These are phyloP conservation scores for Neodiprion virginianus DNA, from an alignment of 1,140 invertebrate genomes.

Conservation along the genomic window DNA sequence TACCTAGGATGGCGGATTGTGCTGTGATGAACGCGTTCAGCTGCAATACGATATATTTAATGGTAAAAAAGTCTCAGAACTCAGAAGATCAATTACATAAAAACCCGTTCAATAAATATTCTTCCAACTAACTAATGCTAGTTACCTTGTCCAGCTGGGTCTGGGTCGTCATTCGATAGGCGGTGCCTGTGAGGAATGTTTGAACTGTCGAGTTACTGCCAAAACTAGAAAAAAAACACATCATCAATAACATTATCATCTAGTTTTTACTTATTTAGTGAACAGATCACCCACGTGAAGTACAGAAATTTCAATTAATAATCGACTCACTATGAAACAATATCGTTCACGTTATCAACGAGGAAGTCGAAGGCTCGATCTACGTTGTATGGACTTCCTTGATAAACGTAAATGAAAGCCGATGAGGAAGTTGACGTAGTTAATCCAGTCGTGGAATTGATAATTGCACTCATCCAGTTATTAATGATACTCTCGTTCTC, in stretches of 20 bases:
- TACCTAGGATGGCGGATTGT: constrained; percentile 17
- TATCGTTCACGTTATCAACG: background rate
- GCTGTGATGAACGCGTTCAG: constrained; percentile 29
- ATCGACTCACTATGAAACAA: background rate
- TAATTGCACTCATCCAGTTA: constrained; percentile 29
- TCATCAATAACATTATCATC: too few species aligned
- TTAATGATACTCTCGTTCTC: constrained; percentile 75
- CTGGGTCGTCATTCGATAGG: background rate
- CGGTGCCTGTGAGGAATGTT: background rate
- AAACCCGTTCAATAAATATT: too few species aligned
- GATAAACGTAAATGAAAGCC: constrained; percentile 49
- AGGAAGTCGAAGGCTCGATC: constrained; percentile 45
- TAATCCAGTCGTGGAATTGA: background rate
- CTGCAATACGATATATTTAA: constrained; percentile 21
- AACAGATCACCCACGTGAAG: background rate
- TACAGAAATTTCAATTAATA: background rate
- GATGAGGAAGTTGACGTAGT: background rate
- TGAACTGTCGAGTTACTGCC: background rate
- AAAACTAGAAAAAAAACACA: background rate
- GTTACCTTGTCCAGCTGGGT: background rate
- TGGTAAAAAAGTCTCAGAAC: too few species aligned
- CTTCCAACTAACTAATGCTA: background rate
- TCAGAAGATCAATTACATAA: too few species aligned
- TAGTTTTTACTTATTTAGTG: too few species aligned
- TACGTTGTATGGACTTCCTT: constrained; percentile 54